These are phyloP conservation scores for Trialeurodes vaporariorum DNA, from an alignment of 1,140 invertebrate genomes.

Conservation along the genomic window DNA sequence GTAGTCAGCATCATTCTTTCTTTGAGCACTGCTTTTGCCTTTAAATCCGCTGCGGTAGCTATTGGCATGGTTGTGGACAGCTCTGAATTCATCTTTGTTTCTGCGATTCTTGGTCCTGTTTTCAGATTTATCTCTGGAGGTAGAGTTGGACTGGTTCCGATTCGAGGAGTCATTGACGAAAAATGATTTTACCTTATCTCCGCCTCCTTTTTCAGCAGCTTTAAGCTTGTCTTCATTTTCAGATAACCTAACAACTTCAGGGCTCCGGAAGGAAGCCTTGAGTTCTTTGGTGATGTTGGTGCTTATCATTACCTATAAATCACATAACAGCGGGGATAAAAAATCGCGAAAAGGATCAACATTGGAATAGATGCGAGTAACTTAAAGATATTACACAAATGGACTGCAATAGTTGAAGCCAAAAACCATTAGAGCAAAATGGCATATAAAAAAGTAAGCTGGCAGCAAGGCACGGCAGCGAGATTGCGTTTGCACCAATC, in stretches of 20 bases:
- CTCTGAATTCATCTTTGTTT: slow-evolving; percentile 18
- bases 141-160: slow-evolving; percentile 1
- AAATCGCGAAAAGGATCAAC: slow-evolving; percentile 4
- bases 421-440: too few relatives aligned
- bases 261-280: slow-evolving; percentile 18
- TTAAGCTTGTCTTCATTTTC: slow-evolving; percentile 15
- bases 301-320: slow-evolving; percentile 19
- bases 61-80: slow-evolving; percentile 10
- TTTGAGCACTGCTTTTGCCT: slow-evolving; percentile 9
- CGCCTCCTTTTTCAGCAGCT: slow-evolving; percentile 9
- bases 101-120: slow-evolving; percentile 14
- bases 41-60: slow-evolving; percentile 10
- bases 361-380: too few relatives aligned
- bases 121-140: slow-evolving; percentile 8
- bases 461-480: too few relatives aligned
- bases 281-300: slow-evolving; percentile 16
- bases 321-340: slow-evolving; percentile 11
- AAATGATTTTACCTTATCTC: slow-evolving; percentile 14
- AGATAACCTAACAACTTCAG: slow-evolving; percentile 12
- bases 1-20: slow-evolving; percentile 14
- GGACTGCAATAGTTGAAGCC: too few relatives aligned
- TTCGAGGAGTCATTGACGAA: slow-evolving; percentile 2
- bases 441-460: too few relatives aligned
- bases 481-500: too few relatives aligned
- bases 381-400: too few relatives aligned